These are phyloP conservation scores for Oncorhynchus gorbuscha DNA, from an alignment of 2,113 vertebrate genomes.

Conservation along the genomic window DNA sequence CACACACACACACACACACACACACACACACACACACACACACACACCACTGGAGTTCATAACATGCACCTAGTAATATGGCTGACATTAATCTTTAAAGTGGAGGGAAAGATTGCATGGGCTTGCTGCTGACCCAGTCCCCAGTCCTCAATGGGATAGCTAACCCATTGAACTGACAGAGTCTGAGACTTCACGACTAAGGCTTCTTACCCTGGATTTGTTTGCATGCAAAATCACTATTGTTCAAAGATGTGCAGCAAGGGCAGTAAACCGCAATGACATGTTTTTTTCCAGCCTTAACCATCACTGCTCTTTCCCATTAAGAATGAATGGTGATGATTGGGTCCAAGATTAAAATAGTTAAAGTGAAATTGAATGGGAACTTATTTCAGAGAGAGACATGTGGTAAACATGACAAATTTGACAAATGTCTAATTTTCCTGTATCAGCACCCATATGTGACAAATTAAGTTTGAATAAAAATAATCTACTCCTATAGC, in stretches of 20 bases:
- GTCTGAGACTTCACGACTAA: conserved; percentile 36
- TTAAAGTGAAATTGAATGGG: conserved; percentile 33
- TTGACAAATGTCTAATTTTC: conserved; percentile 21
- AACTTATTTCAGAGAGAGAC: conserved; percentile 41
- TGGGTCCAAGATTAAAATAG: conserved; percentile 52
- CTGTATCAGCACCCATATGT: conserved; percentile 1
- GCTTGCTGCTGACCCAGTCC: conserved; percentile 42
- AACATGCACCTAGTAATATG: conserved; percentile 34
- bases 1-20: neutral
- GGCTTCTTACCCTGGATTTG: conserved; percentile 35
- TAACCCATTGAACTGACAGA: conserved; percentile 32
- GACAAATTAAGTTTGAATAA: no score
- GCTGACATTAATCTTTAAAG: conserved; percentile 67
- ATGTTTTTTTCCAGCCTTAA: neutral
- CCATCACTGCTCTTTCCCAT: conserved; percentile 30
- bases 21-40: neutral
- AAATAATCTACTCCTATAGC: no score
- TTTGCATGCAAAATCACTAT: conserved; percentile 30
- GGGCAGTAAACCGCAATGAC: conserved; percentile 23
- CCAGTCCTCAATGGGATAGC: conserved; percentile 30
- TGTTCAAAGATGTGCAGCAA: conserved; percentile 15
- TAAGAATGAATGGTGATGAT: conserved; percentile 48
- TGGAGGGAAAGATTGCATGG: conserved; percentile 51
- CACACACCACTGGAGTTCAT: conserved; percentile 34
- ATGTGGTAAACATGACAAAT: conserved; percentile 47